Evolutionary conservation across 2,113 vertebrate species (phyloP).

Genomic region (Mesoclemmys tuberculata): DNA sequence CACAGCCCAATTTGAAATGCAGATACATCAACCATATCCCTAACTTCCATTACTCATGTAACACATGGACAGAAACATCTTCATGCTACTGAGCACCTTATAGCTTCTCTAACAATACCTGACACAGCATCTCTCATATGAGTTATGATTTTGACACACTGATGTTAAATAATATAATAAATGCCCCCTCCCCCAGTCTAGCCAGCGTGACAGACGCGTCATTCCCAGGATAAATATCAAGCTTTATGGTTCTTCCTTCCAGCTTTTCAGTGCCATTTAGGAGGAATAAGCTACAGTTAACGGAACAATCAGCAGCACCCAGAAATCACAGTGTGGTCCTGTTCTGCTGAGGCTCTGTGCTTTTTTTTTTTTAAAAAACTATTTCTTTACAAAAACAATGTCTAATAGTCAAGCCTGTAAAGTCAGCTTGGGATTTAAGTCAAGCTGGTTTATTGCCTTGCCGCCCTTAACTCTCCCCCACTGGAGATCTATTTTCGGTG

Average conservation of each 20-base stretch:
- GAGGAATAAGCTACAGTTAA: conserved; percentile 1
- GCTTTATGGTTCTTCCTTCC: neutral
- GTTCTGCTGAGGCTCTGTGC: neutral
- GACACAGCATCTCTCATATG: too few species aligned
- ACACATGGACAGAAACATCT: too few species aligned
- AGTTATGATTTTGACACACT: too few species aligned
- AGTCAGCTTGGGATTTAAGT: neutral
- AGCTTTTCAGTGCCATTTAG: neutral
- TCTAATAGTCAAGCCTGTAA: neutral
- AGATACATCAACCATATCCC: too few species aligned
- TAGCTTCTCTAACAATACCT: too few species aligned
- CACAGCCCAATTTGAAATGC: too few species aligned
- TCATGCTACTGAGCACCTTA: too few species aligned
- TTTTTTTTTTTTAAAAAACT: neutral
- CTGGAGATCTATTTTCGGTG: neutral
- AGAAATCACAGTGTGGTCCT: neutral
- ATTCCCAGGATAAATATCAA: conserved; percentile 23
- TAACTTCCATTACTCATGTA: too few species aligned
- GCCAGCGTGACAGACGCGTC: too few species aligned
- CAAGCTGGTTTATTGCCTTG: neutral
- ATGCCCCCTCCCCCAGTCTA: too few species aligned
- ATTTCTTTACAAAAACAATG: too few species aligned
- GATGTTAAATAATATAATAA: too few species aligned
- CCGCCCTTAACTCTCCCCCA: neutral
- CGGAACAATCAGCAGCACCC: neutral